phyloP scores from a whole-genome alignment of 2,888 invertebrate genomes.

The Thereva unica region DNA sequence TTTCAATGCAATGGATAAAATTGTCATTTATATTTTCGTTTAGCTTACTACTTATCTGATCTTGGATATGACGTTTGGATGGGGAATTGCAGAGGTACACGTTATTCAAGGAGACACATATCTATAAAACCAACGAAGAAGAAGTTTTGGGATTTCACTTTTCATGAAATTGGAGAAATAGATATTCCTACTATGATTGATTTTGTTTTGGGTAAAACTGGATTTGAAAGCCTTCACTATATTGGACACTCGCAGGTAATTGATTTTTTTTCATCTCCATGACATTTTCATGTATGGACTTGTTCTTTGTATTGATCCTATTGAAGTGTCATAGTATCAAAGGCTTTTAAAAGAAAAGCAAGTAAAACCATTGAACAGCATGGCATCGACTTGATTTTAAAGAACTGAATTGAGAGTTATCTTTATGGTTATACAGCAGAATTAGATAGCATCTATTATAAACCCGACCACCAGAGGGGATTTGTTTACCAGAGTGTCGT shows the following conservation, averaged over 20 bases:
- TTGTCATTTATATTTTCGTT: conserved; percentile 12
- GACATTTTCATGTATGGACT: no score
- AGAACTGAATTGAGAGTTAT: no score
- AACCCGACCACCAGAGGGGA: no score
- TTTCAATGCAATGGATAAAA: neutral
- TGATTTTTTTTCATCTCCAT: no score
- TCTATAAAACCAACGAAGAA: conserved; percentile 51
- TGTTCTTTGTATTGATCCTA: no score
- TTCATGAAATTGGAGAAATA: conserved; percentile 62
- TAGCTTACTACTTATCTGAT: conserved; percentile 54
- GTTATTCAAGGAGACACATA: conserved; percentile 43
- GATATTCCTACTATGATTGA: conserved; percentile 63
- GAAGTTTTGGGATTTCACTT: conserved; percentile 53
- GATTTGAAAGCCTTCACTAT: conserved; percentile 59
- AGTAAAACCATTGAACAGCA: no score
- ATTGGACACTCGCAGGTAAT: conserved; percentile 62
- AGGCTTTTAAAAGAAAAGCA: no score
- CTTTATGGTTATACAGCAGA: no score
- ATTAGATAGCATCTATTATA: no score
- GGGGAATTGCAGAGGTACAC: conserved; percentile 45
- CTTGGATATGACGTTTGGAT: conserved; percentile 55
- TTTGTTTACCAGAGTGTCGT: no score
- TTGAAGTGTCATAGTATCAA: no score
- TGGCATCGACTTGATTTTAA: no score
- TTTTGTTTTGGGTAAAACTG: conserved; percentile 56